phyloP scores from a whole-genome alignment of 2,113 vertebrate genomes.

The Heterotis niloticus region DNA sequence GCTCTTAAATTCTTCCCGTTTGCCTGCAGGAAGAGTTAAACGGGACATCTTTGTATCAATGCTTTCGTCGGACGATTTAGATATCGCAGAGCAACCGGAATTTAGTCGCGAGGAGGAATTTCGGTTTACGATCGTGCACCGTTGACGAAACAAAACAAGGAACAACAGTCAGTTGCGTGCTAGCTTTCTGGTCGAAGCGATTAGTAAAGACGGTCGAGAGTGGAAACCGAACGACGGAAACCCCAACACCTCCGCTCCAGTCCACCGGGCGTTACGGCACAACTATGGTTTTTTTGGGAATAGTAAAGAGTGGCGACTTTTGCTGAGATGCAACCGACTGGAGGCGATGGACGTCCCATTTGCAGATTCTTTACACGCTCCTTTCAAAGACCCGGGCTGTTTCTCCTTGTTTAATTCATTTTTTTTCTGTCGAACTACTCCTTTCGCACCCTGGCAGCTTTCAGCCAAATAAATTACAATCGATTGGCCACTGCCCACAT shows the following conservation, averaged over 20 bases:
- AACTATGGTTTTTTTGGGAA: background rate
- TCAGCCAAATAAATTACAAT: constrained; percentile 56
- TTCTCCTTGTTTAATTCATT: constrained; percentile 12
- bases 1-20: background rate
- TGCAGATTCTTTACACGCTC: background rate
- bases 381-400: background rate
- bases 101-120: constrained; percentile 19
- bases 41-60: constrained; percentile 32
- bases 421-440: constrained; percentile 25
- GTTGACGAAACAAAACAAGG: too few relatives aligned
- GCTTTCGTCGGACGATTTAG: constrained; percentile 32
- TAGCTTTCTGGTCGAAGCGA: constrained; percentile 15
- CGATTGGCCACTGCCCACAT: constrained; percentile 53
- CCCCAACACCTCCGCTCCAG: background rate
- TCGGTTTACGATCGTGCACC: too few relatives aligned
- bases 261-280: background rate
- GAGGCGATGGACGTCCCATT: background rate
- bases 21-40: constrained; percentile 26
- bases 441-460: constrained; percentile 17
- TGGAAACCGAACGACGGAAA: background rate
- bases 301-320: background rate
- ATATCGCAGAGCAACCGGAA: constrained; percentile 27
- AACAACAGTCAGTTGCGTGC: constrained; percentile 9
- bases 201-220: constrained; percentile 13
- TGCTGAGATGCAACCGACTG: background rate